A percentile compares a stretch with the other conserved stretches of the same genome.
Evolutionary conservation across 1,140 invertebrate species (phyloP).

Genomic region (Drosophila santomea): DNA sequence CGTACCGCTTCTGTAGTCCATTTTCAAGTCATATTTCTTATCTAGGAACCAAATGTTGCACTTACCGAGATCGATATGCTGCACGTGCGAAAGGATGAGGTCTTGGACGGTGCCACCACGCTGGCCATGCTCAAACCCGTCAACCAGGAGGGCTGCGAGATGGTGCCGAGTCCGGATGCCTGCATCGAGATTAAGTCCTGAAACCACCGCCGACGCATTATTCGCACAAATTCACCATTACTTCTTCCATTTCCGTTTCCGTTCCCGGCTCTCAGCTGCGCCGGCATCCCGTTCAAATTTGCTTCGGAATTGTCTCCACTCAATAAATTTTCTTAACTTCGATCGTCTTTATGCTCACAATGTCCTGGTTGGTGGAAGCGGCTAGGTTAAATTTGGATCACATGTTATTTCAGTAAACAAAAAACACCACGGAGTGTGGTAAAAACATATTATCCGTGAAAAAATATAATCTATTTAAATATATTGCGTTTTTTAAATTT

Average conservation of each 20-base stretch:
- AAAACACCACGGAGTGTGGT: not conserved
- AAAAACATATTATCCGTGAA: not conserved
- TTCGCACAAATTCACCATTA: not conserved
- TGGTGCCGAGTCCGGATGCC: constrained; percentile 27
- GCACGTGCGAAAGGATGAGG: constrained; percentile 74
- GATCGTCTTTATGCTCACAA: constrained; percentile 6
- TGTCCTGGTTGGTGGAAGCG: too few relatives aligned
- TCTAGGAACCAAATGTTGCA: constrained; percentile 75
- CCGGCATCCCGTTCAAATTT: constrained; percentile 10
- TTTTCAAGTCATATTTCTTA: constrained; percentile 8
- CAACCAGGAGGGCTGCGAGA: constrained; percentile 17
- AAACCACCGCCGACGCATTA: constrained; percentile 12
- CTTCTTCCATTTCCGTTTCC: constrained; percentile 5
- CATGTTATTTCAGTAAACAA: constrained; percentile 7
- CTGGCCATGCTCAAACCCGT: constrained; percentile 40
- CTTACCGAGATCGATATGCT: constrained; percentile 81
- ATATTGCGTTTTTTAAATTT: not conserved
- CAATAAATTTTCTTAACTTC: constrained; percentile 33
- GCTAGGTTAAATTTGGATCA: not conserved
- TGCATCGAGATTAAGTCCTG: constrained; percentile 23
- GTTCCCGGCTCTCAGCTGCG: not conserved
- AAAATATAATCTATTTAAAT: not conserved
- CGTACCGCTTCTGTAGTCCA: constrained; percentile 10
- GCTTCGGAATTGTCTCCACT: constrained; percentile 8
- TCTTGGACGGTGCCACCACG: constrained; percentile 51